Conservation (phyloP, 2,797 vertebrate species). For the Pelochelys cantorii region DNA sequence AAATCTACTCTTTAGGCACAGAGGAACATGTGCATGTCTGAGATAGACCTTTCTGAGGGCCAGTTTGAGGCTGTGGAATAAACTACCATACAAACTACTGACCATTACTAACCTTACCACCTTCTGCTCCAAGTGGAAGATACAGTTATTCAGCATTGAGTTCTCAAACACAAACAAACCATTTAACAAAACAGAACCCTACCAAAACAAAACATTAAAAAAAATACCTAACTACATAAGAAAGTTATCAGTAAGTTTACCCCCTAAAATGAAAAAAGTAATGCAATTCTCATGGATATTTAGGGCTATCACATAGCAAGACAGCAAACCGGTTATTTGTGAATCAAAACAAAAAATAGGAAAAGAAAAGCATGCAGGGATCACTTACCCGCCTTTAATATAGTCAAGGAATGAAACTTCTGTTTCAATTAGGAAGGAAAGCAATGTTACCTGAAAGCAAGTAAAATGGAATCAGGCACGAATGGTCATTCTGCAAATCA, state of each 20-base stretch:
- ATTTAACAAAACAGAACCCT: neutral
- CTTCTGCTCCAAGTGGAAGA: neutral
- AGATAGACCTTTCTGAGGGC: neutral
- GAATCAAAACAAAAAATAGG: slow-evolving; percentile 17
- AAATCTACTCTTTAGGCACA: neutral
- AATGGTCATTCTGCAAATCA: slow-evolving; percentile 49
- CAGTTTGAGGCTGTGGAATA: neutral
- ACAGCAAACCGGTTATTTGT: neutral
- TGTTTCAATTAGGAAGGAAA: slow-evolving; percentile 96
- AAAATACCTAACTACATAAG: too few species aligned
- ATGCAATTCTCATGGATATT: neutral
- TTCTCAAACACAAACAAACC: neutral
- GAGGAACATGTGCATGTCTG: neutral
- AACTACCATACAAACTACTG: neutral
- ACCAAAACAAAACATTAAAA: neutral
- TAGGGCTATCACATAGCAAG: slow-evolving; percentile 4
- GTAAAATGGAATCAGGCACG: slow-evolving; percentile 62
- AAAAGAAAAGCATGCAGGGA: slow-evolving; percentile 53
- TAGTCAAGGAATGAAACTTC: slow-evolving; percentile 99
- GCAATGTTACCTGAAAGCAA: slow-evolving; percentile 91
- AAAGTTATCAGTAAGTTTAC: neutral
- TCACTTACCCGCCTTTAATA: slow-evolving; percentile 98
- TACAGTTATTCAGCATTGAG: neutral
- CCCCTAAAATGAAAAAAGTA: slow-evolving; percentile 2
- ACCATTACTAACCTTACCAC: neutral